Conservation (phyloP, 1,140 invertebrate genomes). For the Drosophila gunungcola region DNA sequence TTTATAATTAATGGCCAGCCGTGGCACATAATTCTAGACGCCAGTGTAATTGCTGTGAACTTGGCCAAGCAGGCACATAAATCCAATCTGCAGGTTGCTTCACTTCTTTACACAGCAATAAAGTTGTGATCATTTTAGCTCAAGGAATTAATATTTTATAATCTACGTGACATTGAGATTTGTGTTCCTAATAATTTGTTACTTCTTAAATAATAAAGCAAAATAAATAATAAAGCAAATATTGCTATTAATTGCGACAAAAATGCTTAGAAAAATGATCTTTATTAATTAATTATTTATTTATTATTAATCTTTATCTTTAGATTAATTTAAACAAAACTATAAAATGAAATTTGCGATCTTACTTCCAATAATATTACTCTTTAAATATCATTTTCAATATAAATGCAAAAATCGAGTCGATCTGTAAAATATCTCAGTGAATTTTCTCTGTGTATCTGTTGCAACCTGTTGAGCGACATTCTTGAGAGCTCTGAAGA, state of each 20-base stretch:
- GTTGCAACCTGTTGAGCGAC: conserved; percentile 60
- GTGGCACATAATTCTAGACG: conserved; percentile 57
- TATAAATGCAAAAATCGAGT: not conserved
- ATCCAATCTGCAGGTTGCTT: conserved; percentile 28
- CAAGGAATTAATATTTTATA: not conserved
- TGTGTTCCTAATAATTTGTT: too few relatives aligned
- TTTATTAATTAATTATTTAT: too few relatives aligned
- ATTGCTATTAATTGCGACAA: too few relatives aligned
- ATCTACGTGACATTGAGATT: too few relatives aligned
- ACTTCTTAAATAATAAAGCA: too few relatives aligned
- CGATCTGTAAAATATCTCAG: not conserved
- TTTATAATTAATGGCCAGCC: conserved; percentile 65
- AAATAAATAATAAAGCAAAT: too few relatives aligned
- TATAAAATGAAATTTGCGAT: not conserved
- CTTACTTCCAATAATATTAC: too few relatives aligned
- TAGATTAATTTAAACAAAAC: not conserved
- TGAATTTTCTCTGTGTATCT: not conserved
- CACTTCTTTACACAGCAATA: conserved; percentile 4
- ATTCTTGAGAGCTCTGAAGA: conserved; percentile 40
- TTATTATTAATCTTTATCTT: too few relatives aligned
- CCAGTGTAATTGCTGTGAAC: conserved; percentile 75
- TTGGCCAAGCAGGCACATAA: conserved; percentile 54
- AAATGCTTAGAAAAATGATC: too few relatives aligned
- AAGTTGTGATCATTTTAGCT: not conserved
- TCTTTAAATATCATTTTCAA: too few relatives aligned